Evolutionary conservation across 2,113 vertebrate genomes (phyloP).

Genomic region (Solenodon paradoxus): DNA sequence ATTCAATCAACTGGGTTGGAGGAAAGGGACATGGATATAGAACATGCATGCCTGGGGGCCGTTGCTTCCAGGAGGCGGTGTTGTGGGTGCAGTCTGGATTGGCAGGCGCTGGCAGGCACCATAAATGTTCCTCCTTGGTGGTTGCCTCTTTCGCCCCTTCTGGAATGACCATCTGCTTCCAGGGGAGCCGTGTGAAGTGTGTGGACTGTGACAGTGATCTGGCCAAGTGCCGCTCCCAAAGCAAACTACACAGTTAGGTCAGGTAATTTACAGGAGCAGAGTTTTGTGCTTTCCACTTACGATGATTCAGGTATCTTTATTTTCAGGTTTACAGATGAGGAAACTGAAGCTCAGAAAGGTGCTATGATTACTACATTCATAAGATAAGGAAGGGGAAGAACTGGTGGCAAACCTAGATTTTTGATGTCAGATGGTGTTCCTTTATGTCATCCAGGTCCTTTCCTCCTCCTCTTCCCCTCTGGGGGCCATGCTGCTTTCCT

Average conservation of each 20-base stretch:
- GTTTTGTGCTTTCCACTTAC: not conserved
- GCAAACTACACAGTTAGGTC: not conserved
- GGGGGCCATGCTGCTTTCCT: not conserved
- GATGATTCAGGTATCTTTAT: not conserved
- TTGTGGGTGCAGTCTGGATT: not conserved
- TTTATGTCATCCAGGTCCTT: not conserved
- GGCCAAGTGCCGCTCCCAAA: not conserved
- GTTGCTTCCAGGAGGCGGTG: not conserved
- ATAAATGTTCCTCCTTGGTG: fast-evolving
- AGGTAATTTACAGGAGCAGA: not conserved
- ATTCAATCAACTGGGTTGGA: not conserved
- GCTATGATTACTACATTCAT: not conserved
- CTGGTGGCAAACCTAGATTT: not conserved
- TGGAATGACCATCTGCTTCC: not conserved
- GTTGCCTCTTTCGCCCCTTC: not conserved
- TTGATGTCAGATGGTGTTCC: not conserved
- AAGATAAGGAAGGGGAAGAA: not conserved
- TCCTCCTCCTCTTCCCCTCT: not conserved
- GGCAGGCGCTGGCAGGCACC: not conserved
- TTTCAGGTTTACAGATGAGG: not conserved
- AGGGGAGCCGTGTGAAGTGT: not conserved
- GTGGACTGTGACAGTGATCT: not conserved
- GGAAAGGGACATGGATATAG: not conserved
- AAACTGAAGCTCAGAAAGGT: not conserved
- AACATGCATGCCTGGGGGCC: not conserved